phyloP scores from a whole-genome alignment of 2,888 invertebrate species.

The Drosophila niveifrons region DNA sequence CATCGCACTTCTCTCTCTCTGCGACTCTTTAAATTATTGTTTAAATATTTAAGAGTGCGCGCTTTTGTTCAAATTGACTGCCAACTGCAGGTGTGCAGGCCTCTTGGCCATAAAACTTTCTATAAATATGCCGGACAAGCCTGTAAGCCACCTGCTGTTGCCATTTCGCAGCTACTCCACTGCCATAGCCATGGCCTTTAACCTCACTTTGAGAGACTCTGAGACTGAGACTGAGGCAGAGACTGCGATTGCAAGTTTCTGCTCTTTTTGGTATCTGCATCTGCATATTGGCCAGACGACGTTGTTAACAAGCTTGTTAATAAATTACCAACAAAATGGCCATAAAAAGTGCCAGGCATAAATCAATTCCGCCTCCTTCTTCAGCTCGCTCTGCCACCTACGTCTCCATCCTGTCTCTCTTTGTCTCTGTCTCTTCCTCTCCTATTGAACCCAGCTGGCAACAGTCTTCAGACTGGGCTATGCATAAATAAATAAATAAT shows the following conservation, averaged over 20 bases:
- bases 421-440: conserved; percentile 1
- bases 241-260: background rate
- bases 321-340: conserved; percentile 81
- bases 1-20: background rate
- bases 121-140: conserved; percentile 68
- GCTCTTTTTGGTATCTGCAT: conserved; percentile 56
- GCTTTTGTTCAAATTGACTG: conserved; percentile 67
- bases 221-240: background rate
- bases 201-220: conserved; percentile 48
- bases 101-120: conserved; percentile 62
- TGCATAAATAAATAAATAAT: conserved; percentile 79
- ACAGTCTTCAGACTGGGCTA: conserved; percentile 31
- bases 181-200: conserved; percentile 63
- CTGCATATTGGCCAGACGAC: conserved; percentile 64
- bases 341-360: conserved; percentile 80
- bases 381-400: conserved; percentile 11
- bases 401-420: background rate
- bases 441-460: conserved; percentile 37
- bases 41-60: conserved; percentile 75
- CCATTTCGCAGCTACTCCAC: conserved; percentile 19
- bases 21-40: conserved; percentile 43
- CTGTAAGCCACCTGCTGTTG: conserved; percentile 74
- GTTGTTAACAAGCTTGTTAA: conserved; percentile 82
- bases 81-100: conserved; percentile 38
- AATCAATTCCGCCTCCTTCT: conserved; percentile 70